phyloP scores from a whole-genome alignment of 2,113 vertebrate species.

The Laterallus jamaicensis region DNA sequence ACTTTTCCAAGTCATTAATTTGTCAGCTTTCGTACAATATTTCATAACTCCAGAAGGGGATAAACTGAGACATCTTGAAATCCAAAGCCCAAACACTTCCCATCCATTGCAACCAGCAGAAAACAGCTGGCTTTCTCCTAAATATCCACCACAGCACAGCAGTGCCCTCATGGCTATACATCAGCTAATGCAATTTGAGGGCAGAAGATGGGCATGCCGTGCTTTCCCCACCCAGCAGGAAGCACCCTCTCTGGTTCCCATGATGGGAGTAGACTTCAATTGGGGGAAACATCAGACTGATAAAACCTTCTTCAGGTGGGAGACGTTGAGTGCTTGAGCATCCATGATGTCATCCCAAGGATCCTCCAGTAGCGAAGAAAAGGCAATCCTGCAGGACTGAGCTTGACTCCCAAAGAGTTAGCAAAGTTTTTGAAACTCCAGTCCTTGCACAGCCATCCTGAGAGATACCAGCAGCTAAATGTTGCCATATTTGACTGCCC shows the following conservation, averaged over 20 bases:
- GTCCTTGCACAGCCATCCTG: accelerated
- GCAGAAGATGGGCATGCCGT: accelerated
- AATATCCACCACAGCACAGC: not conserved
- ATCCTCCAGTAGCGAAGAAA: not conserved
- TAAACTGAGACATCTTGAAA: not conserved
- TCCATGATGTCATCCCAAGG: not conserved
- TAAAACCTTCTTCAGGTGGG: not conserved
- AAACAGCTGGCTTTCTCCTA: not conserved
- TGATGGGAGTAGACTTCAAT: accelerated
- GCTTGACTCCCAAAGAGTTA: not conserved
- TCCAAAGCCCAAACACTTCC: not conserved
- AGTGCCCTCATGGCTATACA: accelerated
- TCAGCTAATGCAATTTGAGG: accelerated
- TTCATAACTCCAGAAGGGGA: not conserved
- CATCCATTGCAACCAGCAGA: not conserved
- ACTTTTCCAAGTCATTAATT: constrained; percentile 36
- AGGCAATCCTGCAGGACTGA: not conserved
- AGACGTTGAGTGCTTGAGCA: not conserved
- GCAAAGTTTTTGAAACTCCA: not conserved
- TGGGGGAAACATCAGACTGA: not conserved
- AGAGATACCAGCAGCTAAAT: not conserved
- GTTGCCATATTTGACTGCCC: not conserved
- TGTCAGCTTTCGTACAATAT: not conserved
- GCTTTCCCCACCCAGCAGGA: not conserved
- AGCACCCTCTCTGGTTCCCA: not conserved